Percentiles rank a stretch among this genome's conserved stretches.
Evolutionary conservation across 2,888 invertebrate species (phyloP).

Genomic region (Drosophila helvetica): DNA sequence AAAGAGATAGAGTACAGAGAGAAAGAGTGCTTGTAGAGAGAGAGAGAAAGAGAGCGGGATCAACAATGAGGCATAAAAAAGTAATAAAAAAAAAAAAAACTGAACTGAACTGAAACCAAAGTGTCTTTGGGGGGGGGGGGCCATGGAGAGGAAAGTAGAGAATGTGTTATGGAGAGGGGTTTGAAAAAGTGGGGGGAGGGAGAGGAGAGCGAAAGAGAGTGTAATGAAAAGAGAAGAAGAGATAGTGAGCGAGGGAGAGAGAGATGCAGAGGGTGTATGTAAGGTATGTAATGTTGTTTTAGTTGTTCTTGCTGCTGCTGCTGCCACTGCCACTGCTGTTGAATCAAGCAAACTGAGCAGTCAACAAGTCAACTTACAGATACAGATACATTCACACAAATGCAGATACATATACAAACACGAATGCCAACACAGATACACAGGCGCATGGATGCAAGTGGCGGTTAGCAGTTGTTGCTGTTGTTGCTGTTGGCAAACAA

Average conservation of each 20-base stretch:
- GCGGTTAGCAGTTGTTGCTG: constrained; percentile 18
- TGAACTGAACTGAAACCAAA: not conserved
- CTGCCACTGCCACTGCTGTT: constrained; percentile 1
- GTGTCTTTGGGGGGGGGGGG: not conserved
- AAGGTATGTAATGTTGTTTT: constrained; percentile 24
- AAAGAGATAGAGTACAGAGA: not conserved
- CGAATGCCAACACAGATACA: too few species aligned
- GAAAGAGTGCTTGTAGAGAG: constrained; percentile 3
- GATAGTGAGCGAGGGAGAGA: not conserved
- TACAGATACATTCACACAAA: constrained; percentile 9
- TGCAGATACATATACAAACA: not conserved
- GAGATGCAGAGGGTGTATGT: not conserved
- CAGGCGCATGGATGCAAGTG: constrained; percentile 23
- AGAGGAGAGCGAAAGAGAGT: not conserved
- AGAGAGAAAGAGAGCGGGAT: not conserved
- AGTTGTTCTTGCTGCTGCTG: constrained; percentile 17
- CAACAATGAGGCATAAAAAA: constrained; percentile 13
- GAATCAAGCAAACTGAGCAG: constrained; percentile 37
- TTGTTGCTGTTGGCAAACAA: constrained; percentile 50
- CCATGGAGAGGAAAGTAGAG: not conserved
- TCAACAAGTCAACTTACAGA: constrained; percentile 39
- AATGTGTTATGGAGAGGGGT: constrained; percentile 3
- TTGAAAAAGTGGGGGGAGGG: not conserved
- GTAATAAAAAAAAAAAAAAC: not conserved
- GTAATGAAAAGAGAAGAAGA: not conserved